Percentiles rank a stretch among this genome's conserved stretches.
Conservation (phyloP, 2,888 invertebrate species). For the Eupelmus urozonus region DNA sequence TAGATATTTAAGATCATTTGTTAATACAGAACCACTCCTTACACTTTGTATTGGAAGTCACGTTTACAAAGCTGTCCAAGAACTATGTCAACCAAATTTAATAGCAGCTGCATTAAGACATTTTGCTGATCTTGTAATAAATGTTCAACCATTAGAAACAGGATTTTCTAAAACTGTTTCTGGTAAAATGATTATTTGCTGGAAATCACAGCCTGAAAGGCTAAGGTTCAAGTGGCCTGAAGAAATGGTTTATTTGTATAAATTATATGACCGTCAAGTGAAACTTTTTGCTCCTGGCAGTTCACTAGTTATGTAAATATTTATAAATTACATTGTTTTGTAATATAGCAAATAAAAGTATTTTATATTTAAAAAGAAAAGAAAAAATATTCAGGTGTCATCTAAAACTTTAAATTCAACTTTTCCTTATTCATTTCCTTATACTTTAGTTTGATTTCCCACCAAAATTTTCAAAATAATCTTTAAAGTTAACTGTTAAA, state of each 20-base stretch:
- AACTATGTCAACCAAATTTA: constrained; percentile 76
- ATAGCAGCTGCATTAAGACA: constrained; percentile 82
- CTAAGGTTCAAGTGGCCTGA: constrained; percentile 69
- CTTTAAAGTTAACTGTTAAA: too few species aligned
- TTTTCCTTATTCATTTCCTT: too few species aligned
- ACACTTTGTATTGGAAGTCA: constrained; percentile 71
- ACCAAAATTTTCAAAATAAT: too few species aligned
- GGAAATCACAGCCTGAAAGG: constrained; percentile 68
- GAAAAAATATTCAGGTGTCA: too few species aligned
- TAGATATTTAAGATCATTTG: constrained; percentile 67
- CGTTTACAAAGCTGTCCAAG: constrained; percentile 78
- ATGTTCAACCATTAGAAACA: constrained; percentile 83
- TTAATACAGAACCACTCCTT: constrained; percentile 63
- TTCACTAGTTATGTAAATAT: constrained; percentile 48
- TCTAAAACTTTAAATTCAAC: too few species aligned
- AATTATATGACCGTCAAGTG: constrained; percentile 86
- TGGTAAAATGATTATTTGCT: constrained; percentile 82
- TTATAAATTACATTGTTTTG: not conserved
- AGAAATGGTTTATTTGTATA: constrained; percentile 80
- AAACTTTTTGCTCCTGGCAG: constrained; percentile 85
- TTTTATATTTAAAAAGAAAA: not conserved
- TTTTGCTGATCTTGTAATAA: constrained; percentile 82
- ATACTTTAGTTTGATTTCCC: too few species aligned
- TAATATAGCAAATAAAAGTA: not conserved
- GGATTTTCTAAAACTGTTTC: constrained; percentile 87